These are phyloP conservation scores for Melanchra persicariae DNA, from an alignment of 2,888 invertebrate genomes.

Conservation along the genomic window DNA sequence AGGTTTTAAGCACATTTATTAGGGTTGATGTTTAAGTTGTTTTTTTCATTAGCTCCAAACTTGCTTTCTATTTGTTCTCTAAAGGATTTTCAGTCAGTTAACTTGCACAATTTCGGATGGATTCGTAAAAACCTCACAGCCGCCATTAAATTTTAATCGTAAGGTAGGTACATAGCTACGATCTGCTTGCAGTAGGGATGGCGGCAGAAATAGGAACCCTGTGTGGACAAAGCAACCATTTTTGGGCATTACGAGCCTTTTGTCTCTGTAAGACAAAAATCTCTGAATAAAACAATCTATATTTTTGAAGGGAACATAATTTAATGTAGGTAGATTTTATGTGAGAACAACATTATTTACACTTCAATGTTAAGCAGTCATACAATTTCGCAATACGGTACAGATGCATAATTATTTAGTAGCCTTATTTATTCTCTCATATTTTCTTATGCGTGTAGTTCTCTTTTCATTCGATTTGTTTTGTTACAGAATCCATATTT, in stretches of 20 bases:
- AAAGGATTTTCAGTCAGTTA: too few relatives aligned
- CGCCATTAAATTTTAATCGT: too few relatives aligned
- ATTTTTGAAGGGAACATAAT: background rate
- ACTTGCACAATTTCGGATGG: too few relatives aligned
- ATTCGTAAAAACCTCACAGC: too few relatives aligned
- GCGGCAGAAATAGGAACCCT: too few relatives aligned
- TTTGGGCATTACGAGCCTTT: background rate
- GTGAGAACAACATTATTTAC: constrained; percentile 36
- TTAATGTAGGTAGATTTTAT: constrained; percentile 13
- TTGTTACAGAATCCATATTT: constrained; percentile 91
- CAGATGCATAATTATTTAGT: background rate
- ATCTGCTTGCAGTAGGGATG: too few relatives aligned
- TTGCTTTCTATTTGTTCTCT: too few relatives aligned
- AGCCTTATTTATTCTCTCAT: constrained; percentile 5
- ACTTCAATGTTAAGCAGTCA: constrained; percentile 20
- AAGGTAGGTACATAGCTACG: too few relatives aligned
- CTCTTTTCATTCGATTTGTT: constrained; percentile 87
- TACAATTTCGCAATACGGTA: constrained; percentile 13
- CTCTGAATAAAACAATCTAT: background rate
- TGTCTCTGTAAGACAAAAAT: background rate
- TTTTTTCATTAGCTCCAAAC: too few relatives aligned
- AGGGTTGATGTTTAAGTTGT: too few relatives aligned
- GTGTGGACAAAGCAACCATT: background rate
- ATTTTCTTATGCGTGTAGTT: constrained; percentile 36
- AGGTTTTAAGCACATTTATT: too few relatives aligned